These are phyloP conservation scores for Aspidoscelis tigris DNA, from an alignment of 2,113 vertebrate species.

Conservation along the genomic window DNA sequence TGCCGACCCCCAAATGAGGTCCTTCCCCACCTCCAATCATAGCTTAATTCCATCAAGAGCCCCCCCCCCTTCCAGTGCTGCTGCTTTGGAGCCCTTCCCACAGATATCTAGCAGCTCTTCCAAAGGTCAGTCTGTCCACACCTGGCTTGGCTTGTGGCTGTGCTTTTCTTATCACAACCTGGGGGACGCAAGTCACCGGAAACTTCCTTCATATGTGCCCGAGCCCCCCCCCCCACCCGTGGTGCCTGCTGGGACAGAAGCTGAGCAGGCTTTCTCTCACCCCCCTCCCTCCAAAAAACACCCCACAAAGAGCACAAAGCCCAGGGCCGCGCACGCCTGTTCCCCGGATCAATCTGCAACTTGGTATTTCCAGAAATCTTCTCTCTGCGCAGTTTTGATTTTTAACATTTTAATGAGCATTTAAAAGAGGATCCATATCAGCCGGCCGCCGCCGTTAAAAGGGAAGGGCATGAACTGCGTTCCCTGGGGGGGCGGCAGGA, in stretches of 20 bases:
- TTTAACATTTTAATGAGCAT: conserved; percentile 80
- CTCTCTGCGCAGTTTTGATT: conserved; percentile 75
- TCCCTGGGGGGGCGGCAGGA: conserved; percentile 72
- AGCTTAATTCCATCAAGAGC: not conserved
- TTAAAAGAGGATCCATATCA: conserved; percentile 64
- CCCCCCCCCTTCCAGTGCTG: no score
- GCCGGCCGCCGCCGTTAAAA: conserved; percentile 71
- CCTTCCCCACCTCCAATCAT: not conserved
- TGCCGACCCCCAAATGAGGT: not conserved
- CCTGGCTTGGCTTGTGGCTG: not conserved
- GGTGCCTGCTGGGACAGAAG: conserved; percentile 45
- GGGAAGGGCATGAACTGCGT: conserved; percentile 77
- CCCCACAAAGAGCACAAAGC: conserved; percentile 29
- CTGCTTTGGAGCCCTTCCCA: not conserved
- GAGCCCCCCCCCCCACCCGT: conserved; percentile 9
- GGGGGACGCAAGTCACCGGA: not conserved
- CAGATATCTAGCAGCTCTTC: not conserved
- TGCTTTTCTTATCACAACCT: not conserved
- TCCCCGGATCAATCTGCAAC: conserved; percentile 75
- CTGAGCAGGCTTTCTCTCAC: conserved; percentile 34
- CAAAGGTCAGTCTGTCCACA: not conserved
- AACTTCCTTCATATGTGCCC: conserved; percentile 9
- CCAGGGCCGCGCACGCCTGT: conserved; percentile 42
- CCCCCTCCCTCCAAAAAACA: conserved; percentile 12
- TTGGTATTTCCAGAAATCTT: conserved; percentile 76